phyloP scores from a whole-genome alignment of 2,797 vertebrate genomes.

The Gymnoscopelus braueri region DNA sequence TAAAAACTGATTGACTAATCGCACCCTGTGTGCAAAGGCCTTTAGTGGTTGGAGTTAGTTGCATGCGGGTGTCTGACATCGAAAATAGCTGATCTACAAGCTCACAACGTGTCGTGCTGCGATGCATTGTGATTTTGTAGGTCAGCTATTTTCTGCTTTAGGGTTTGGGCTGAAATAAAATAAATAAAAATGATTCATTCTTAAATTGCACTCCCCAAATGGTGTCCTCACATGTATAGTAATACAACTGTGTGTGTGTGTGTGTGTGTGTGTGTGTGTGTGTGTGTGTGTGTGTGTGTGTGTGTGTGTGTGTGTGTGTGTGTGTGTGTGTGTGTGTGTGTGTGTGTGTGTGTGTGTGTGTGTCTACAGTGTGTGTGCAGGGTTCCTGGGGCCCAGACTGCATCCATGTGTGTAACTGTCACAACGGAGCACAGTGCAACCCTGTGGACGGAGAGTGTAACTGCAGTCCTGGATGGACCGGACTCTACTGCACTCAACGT shows the following conservation, averaged over 20 bases:
- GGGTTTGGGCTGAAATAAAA: too few relatives aligned
- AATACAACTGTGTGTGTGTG: conserved; percentile 1
- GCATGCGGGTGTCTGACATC: too few relatives aligned
- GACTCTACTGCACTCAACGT: conserved; percentile 90
- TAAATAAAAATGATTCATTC: too few relatives aligned
- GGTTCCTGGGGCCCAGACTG: conserved; percentile 91
- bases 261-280: conserved; percentile 25
- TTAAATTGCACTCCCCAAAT: too few relatives aligned
- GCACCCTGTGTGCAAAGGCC: too few relatives aligned
- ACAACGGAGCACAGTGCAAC: conserved; percentile 91
- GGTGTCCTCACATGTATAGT: not conserved
- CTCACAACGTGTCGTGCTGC: too few relatives aligned
- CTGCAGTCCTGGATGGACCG: conserved; percentile 89
- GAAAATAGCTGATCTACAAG: too few relatives aligned
- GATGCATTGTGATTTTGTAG: too few relatives aligned
- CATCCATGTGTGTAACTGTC: conserved; percentile 90
- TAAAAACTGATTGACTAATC: too few relatives aligned
- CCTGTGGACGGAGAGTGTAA: conserved; percentile 87
- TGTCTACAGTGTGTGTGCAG: conserved; percentile 83
- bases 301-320: conserved; percentile 18
- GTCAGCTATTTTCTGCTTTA: too few relatives aligned
- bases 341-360: not conserved
- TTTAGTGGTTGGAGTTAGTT: too few relatives aligned
- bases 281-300: conserved; percentile 19
- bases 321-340: conserved; percentile 3